These are phyloP conservation scores for Phodopus roborovskii DNA, from an alignment of 2,113 vertebrate species.

Conservation along the genomic window DNA sequence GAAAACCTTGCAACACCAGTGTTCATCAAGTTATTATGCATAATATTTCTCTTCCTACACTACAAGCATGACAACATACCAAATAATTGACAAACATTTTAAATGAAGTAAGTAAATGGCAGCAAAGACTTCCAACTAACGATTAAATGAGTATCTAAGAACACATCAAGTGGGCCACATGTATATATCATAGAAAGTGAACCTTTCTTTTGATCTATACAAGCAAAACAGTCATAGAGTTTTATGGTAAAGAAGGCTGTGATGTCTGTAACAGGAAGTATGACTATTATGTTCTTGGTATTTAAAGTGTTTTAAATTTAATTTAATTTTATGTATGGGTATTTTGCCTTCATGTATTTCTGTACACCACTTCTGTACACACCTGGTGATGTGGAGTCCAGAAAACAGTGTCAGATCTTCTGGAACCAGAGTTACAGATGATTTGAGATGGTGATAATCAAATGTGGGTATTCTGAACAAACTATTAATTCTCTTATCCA, in stretches of 20 bases:
- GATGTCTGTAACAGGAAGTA: neutral
- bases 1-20: neutral
- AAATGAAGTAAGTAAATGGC: neutral
- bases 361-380: neutral
- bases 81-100: neutral
- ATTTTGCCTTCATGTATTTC: neutral
- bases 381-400: neutral
- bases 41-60: neutral
- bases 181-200: neutral
- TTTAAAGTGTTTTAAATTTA: neutral
- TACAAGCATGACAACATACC: neutral
- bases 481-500: neutral
- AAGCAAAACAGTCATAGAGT: neutral
- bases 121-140: neutral
- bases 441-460: neutral
- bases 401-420: neutral
- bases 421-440: too few species aligned
- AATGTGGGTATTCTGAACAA: neutral
- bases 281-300: neutral
- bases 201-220: neutral
- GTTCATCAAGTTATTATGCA: neutral
- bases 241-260: neutral
- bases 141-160: neutral
- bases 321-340: neutral
- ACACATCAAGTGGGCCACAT: neutral